A percentile compares a stretch with the other conserved stretches of the same genome.
phyloP scores from a whole-genome alignment of 2,888 invertebrate genomes.

The Metallyticus violacea region DNA sequence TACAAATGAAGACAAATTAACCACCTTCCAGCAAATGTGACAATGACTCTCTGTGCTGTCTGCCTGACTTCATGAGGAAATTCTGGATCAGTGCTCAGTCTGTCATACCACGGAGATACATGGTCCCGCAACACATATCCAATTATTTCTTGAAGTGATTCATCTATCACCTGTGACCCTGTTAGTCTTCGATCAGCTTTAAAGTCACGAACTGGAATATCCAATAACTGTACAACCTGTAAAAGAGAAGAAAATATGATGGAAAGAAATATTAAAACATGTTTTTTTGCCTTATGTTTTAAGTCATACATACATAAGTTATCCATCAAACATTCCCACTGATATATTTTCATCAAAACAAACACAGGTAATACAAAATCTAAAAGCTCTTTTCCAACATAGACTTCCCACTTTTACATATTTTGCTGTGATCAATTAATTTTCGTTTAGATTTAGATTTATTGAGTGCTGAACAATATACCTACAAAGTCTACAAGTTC shows the following conservation, averaged over 20 bases:
- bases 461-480: no score
- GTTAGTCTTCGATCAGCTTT: slow-evolving; percentile 62
- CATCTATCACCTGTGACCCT: slow-evolving; percentile 82
- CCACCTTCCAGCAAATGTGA: slow-evolving; percentile 71
- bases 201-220: neutral
- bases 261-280: no score
- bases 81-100: slow-evolving; percentile 63
- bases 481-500: no score
- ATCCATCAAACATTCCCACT: neutral
- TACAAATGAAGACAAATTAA: no score
- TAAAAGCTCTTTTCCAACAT: no score
- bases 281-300: no score
- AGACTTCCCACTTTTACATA: no score
- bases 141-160: slow-evolving; percentile 79
- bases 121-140: slow-evolving; percentile 79
- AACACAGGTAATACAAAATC: no score
- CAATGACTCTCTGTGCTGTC: slow-evolving; percentile 67
- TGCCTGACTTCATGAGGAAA: slow-evolving; percentile 67
- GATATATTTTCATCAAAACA: no score
- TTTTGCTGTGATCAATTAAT: no score
- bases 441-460: no score
- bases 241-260: neutral
- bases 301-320: no score
- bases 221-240: slow-evolving; percentile 25
- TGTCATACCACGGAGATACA: slow-evolving; percentile 62